Conservation (phyloP, 2,888 invertebrate genomes). For the Netelia virgata region DNA sequence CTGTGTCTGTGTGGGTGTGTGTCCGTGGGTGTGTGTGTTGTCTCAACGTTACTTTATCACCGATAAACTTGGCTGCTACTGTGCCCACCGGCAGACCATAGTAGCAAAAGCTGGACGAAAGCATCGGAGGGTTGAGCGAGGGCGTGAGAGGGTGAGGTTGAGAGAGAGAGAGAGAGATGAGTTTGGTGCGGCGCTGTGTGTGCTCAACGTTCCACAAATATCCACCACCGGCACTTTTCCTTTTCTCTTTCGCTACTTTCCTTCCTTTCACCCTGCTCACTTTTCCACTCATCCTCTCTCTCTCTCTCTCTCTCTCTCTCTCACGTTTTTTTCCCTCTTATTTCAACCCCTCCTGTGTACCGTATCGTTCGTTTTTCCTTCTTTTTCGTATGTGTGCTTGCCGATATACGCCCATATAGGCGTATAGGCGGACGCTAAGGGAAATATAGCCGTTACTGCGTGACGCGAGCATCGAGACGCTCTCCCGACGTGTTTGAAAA, state of each 20-base stretch:
- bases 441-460: slow-evolving; percentile 40
- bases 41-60: slow-evolving; percentile 65
- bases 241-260: slow-evolving; percentile 31
- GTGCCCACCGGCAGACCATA: slow-evolving; percentile 22
- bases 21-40: slow-evolving; percentile 46
- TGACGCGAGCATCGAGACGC: neutral
- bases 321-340: slow-evolving; percentile 33
- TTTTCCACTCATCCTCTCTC: neutral
- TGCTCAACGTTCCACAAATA: slow-evolving; percentile 62
- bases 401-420: neutral
- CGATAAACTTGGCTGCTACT: slow-evolving; percentile 64
- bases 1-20: slow-evolving; percentile 13
- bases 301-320: too few relatives aligned
- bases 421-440: neutral
- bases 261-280: neutral
- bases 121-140: slow-evolving; percentile 15
- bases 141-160: slow-evolving; percentile 46
- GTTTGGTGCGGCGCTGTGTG: neutral
- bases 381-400: neutral
- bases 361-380: slow-evolving; percentile 4
- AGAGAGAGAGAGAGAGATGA: slow-evolving; percentile 18
- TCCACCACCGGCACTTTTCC: slow-evolving; percentile 49
- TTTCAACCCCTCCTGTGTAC: slow-evolving; percentile 23
- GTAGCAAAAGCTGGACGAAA: slow-evolving; percentile 13
- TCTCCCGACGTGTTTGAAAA: neutral